A percentile compares a stretch with the other conserved stretches of the same genome.
phyloP scores from a whole-genome alignment of 2,113 vertebrate species.

The Scalopus aquaticus region DNA sequence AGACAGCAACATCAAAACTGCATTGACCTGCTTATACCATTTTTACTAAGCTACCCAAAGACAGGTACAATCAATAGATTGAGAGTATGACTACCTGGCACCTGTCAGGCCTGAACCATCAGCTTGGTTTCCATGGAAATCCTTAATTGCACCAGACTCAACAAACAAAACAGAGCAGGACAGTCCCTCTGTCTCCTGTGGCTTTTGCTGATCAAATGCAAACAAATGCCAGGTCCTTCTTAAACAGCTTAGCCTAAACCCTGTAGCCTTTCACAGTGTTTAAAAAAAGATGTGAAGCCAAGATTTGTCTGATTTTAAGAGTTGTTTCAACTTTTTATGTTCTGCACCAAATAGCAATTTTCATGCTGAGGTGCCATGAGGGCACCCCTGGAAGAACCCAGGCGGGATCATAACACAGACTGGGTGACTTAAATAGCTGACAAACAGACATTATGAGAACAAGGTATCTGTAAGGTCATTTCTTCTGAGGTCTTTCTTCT shows the following conservation, averaged over 20 bases:
- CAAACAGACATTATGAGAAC: not conserved
- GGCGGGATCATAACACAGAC: not conserved
- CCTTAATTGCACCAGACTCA: not conserved
- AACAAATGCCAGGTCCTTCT: not conserved
- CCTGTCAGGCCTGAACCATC: not conserved
- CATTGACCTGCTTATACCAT: not conserved
- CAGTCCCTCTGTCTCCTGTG: not conserved
- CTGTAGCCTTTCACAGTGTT: not conserved
- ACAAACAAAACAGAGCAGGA: not conserved
- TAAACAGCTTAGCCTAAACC: not conserved
- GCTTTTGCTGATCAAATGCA: constrained; percentile 37
- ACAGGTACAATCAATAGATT: not conserved
- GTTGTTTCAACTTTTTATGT: not conserved
- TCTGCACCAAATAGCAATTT: not conserved
- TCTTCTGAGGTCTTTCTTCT: not conserved
- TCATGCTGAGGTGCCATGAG: too few relatives aligned
- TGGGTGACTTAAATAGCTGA: not conserved
- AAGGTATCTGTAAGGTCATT: not conserved
- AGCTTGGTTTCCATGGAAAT: not conserved
- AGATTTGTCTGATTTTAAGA: constrained; percentile 26
- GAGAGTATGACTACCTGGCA: not conserved
- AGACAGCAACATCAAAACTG: not conserved
- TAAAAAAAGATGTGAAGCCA: constrained; percentile 24
- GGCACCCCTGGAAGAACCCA: not conserved
- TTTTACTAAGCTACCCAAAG: not conserved